Evolutionary conservation across 2,797 vertebrate genomes (phyloP), one percentile per base, ranked within the genome.

Genomic region (Danio aesculapii): DNA sequence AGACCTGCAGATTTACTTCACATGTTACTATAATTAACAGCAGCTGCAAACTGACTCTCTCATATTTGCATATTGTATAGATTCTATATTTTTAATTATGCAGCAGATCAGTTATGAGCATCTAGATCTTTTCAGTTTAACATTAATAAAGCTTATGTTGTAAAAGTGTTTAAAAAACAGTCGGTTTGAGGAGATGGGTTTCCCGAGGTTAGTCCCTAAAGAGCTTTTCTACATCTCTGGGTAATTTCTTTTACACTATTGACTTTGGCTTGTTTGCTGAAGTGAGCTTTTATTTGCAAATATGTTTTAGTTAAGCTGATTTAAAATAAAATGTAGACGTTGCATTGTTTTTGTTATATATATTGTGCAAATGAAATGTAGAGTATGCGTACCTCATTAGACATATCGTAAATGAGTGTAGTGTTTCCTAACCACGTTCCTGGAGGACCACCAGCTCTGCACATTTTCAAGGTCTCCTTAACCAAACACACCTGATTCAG

Each of bases 11-110:
- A 55, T 71, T 55, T 71, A 71, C 68, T 71, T 43, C 17, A 52
- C 49, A 11, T 70, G 68, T 19, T 71, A 71, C 68, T 55, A 55
- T 55, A 55, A 70, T 70, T 70, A 70, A 55, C 50, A 41, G 8
- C 49, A 53, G n/a, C 50, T n/a, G 1, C 68, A 17, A 43, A 16
- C 10, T 53, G 3, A 52, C 8, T 41, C 13, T 53, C 21, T 53
- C 49, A 4, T 39, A 52, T 8, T 17, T 41, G 50, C 68, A 13
- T 30, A 43, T 55, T 41, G 30, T 9, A 12, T 43, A 43, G 39
- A 43, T n/a, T 62, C 30, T 62, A 7, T 62, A 62, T 30, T n/a
- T 62, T 41, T 41, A 16, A 62, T 62, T 62, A 8, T 8, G 41
- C 13, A 8, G 14, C 21, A 39, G 6, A 19, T 14, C 13, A 14